phyloP scores from a whole-genome alignment of 2,113 vertebrate genomes.

The Brachyistius frenatus region DNA sequence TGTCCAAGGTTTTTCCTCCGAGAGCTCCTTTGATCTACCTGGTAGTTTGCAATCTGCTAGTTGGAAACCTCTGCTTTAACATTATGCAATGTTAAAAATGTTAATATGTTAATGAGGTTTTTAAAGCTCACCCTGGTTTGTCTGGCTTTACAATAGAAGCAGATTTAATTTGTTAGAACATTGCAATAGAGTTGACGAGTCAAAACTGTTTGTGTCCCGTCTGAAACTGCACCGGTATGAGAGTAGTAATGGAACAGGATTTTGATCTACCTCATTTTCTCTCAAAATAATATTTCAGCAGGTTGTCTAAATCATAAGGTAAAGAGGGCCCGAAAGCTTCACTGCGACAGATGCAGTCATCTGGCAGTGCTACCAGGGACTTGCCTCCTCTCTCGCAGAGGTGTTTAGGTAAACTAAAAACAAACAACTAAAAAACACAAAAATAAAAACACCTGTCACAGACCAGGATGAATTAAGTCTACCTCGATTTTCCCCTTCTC shows the following conservation, averaged over 20 bases:
- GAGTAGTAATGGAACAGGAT: conserved; percentile 17
- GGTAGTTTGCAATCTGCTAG: no score
- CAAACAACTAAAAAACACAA: conserved; percentile 31
- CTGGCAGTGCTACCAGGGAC: conserved; percentile 50
- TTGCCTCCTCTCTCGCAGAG: conserved; percentile 35
- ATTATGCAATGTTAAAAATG: no score
- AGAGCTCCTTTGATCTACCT: no score
- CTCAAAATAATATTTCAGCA: conserved; percentile 55
- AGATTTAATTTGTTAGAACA: conserved; percentile 14
- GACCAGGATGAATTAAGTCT: conserved; percentile 60
- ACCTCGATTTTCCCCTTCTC: conserved; percentile 63
- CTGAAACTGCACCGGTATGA: background rate
- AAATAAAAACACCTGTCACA: conserved; percentile 70
- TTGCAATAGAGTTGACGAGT: background rate
- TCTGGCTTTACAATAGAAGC: no score
- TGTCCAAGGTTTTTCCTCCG: no score
- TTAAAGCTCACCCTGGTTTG: background rate
- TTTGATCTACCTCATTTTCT: conserved; percentile 46
- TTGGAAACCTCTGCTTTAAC: no score
- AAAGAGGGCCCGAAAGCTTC: conserved; percentile 44
- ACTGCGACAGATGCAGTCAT: conserved; percentile 64
- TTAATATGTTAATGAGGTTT: background rate
- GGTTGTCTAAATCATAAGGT: conserved; percentile 39
- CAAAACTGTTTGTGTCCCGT: conserved; percentile 11
- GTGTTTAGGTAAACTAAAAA: conserved; percentile 59